Base-by-base conservation (phyloP, 1,140 invertebrate genomes). In the Colletes latitarsis region DNA sequence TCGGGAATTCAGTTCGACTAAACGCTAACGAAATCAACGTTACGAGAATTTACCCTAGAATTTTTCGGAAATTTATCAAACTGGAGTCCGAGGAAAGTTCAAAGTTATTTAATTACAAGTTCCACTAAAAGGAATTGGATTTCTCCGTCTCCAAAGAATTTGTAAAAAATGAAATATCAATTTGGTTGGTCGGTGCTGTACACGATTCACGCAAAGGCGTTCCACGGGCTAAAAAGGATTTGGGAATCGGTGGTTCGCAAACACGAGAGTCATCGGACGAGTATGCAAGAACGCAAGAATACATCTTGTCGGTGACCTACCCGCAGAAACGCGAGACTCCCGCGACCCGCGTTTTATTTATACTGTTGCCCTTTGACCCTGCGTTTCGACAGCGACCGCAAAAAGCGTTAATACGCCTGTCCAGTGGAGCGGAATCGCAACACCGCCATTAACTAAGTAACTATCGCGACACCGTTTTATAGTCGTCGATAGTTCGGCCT, bases 341-440 rank as follows among this genome's bases (percentile, higher is more conserved):
- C n/a, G 1, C 2, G 17, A 1, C 17, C 43, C 55, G 12, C 66
- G 67, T 67, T 81, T 84, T 85, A 82, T 82, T 85, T 80, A 85
- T 67, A 69, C 3, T 68, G 15, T 39, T 75, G 63, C 63, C 76
- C 79, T 85, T 69, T 67, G 85, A 86, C 82, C 85, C 57, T 43
- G 55, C 17, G 66, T 86, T 86, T 85, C 85, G 85, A 85, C 83
- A 82, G 71, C 76, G 60, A 17, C n/a, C n/a, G 53, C 43, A 76
- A 67, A 57, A 86, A 82, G 64, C 19, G 62, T 75, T 86, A 83
- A 86, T 74, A 63, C 72, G 21, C 3, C 69, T 74, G 74, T 69
- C 69, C 68, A 77, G 66, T 70, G 43, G 49, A 83, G 73, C 81
- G 77, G 63, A 77, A 86, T 86, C 84, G 76, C 78, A 67, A 85